A percentile compares a stretch with the other conserved stretches of the same genome.
Evolutionary conservation across 2,797 vertebrate genomes (phyloP).

Genomic region (Astyanax mexicanus): DNA sequence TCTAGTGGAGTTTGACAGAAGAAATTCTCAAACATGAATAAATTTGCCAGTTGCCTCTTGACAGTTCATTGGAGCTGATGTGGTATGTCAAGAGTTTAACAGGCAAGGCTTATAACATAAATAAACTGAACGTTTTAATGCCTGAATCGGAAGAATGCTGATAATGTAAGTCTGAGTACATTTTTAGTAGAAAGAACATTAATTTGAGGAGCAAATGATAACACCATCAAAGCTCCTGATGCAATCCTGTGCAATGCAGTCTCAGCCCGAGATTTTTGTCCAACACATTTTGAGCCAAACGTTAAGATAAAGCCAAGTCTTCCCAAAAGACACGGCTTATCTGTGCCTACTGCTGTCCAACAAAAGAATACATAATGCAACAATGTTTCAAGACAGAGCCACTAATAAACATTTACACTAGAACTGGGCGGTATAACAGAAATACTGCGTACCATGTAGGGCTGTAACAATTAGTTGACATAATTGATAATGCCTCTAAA

Average conservation of each 20-base stretch:
- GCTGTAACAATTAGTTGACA: no score
- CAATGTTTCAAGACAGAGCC: constrained; percentile 10
- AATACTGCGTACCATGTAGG: no score
- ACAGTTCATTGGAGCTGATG: neutral
- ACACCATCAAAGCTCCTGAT: constrained; percentile 52
- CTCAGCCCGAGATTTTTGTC: constrained; percentile 22
- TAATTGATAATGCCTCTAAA: no score
- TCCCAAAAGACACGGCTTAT: constrained; percentile 20
- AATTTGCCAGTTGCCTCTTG: constrained; percentile 17
- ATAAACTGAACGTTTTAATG: constrained; percentile 2
- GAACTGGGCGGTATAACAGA: no score
- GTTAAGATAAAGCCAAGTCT: constrained; percentile 29
- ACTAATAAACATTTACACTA: constrained; percentile 29
- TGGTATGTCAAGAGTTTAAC: neutral
- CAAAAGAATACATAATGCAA: constrained; percentile 32
- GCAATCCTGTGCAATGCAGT: constrained; percentile 48
- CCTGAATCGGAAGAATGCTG: constrained; percentile 12
- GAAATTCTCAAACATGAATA: neutral
- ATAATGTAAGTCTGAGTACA: constrained; percentile 5
- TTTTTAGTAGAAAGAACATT: constrained; percentile 19
- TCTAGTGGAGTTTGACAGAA: neutral
- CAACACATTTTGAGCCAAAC: constrained; percentile 26
- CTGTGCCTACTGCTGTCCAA: constrained; percentile 13
- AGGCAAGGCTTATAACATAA: neutral
- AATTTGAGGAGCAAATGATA: constrained; percentile 39